Conservation (phyloP, 1,140 invertebrate species). For the Ceratina calcarata region DNA sequence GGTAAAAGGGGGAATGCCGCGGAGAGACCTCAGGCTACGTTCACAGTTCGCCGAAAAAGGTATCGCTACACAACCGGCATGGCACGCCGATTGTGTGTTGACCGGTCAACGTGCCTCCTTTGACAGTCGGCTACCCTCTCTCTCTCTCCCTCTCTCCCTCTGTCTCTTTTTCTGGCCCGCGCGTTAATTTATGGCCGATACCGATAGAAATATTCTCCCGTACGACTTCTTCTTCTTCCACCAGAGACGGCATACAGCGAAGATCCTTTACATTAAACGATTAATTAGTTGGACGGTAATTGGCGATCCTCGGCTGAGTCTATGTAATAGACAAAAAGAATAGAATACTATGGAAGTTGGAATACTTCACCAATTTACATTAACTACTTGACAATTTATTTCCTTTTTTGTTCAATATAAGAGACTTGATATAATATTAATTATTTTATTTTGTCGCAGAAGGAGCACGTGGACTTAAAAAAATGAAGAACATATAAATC, state of each 20-base stretch:
- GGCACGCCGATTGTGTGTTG: constrained; percentile 58
- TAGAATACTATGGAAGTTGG: too few species aligned
- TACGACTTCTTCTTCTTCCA: constrained; percentile 27
- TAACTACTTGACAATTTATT: too few species aligned
- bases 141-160: constrained; percentile 8
- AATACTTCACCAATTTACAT: too few species aligned
- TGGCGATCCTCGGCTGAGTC: neutral
- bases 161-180: constrained; percentile 41
- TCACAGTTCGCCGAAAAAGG: constrained; percentile 66
- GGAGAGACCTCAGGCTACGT: constrained; percentile 56
- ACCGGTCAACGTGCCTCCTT: constrained; percentile 60
- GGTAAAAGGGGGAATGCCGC: constrained; percentile 55
- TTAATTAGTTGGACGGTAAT: neutral
- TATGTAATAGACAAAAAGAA: neutral
- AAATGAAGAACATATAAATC: too few species aligned
- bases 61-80: constrained; percentile 58
- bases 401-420: too few species aligned
- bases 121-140: constrained; percentile 41
- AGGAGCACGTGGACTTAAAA: too few species aligned
- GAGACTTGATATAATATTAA: too few species aligned
- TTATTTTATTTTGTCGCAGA: too few species aligned
- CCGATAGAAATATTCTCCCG: constrained; percentile 40
- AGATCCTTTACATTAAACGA: neutral
- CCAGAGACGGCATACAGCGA: neutral
- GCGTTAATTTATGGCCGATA: constrained; percentile 42